Base-by-base conservation (phyloP, 2,797 vertebrate genomes). In the Coregonus suidteri region DNA sequence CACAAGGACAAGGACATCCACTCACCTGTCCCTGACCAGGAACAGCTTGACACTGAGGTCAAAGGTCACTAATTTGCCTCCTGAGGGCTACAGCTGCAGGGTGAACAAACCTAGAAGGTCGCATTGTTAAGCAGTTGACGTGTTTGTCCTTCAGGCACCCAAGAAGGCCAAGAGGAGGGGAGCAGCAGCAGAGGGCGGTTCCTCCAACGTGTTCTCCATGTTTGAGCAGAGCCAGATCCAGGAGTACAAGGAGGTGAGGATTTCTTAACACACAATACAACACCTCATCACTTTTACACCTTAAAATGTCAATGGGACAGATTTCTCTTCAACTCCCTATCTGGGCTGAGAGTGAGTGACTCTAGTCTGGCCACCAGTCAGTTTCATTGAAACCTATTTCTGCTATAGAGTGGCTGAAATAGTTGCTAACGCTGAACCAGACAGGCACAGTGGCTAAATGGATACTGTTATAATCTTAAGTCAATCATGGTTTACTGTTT, bases 161-260 rank as follows among this genome's bases (percentile, higher is more conserved):
- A 97, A 97, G 93, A 97, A 95, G 90, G 96, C 96, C 81, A 97
- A 95, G 95, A 97, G 96, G 94, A 95, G 94, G 92, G 90, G 88
- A 91, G 93, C 90, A 82, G 89, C 90, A 80, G 85, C 93, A 93
- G 96, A 93, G 0, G 3, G 95, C 0, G 95, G 95, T 37, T 93
- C 93, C 85, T 95, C 94, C 88, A 94, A 88, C 30, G 94, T 95
- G 75, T 94, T 95, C 91, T 94, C 94, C 88, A 94, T 95, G 94
- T 95, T 95, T 30, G 95, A 95, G 87, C 95, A 95, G 90, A 95
- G 94, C 82, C 94, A 95, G 89, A 95, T 95, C 81, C 94, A 95
- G 89, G 94, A 95, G 90, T 95, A 95, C 89, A 95, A 95, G 83
- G 94, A 95, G 93, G 95, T 94, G 82, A 90, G 87, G 67, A 59